phyloP scores from a whole-genome alignment of 2,113 vertebrate genomes.

The Brachyhypopomus occidentalis region DNA sequence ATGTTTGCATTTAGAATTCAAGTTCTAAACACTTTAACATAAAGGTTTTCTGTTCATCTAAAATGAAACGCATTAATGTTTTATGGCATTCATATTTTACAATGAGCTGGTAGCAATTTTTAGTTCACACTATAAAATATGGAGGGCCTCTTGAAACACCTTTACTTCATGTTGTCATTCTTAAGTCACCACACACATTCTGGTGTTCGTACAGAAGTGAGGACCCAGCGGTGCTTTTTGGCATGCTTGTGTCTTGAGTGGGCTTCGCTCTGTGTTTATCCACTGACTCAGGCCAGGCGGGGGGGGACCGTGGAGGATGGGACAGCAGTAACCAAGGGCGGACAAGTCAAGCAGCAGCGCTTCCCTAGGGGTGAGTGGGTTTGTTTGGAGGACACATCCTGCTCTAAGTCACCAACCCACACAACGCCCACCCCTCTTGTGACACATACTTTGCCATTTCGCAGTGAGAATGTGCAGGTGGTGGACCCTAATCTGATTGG shows the following conservation, averaged over 20 bases:
- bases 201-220: background rate
- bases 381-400: constrained; percentile 59
- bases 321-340: background rate
- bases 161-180: background rate
- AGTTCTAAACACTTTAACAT: background rate
- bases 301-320: background rate
- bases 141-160: background rate
- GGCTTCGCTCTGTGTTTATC: constrained; percentile 19
- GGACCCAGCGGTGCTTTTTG: background rate
- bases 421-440: constrained; percentile 22
- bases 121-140: background rate
- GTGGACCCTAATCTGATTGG: constrained; percentile 47
- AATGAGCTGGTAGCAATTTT: background rate
- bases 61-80: background rate
- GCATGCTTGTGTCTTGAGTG: background rate
- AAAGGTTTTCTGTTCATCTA: too few species aligned
- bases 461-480: constrained; percentile 55
- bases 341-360: constrained; percentile 6
- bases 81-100: background rate
- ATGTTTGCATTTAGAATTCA: background rate
- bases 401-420: constrained; percentile 54
- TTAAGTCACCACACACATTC: background rate
- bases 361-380: constrained; percentile 47
- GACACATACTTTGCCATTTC: constrained; percentile 45
- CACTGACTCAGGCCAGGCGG: constrained; percentile 8